phyloP scores from a whole-genome alignment of 2,113 vertebrate species.

The Heterochromis multidens region DNA sequence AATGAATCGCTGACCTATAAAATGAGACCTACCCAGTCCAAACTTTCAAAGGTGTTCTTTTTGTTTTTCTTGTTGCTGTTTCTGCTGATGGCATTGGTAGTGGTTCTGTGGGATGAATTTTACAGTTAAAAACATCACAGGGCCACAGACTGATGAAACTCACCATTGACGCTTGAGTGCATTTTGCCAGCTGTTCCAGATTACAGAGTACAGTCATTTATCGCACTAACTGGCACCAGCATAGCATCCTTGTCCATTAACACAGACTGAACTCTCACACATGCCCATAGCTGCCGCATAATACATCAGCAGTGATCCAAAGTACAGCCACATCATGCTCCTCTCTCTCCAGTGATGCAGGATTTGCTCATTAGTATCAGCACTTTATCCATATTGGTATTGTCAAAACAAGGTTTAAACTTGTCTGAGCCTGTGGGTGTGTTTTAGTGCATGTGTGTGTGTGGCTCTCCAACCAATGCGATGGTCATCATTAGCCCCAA shows the following conservation, averaged over 20 bases:
- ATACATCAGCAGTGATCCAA: slow-evolving; percentile 27
- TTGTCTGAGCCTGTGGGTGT: slow-evolving; percentile 7
- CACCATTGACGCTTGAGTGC: slow-evolving; percentile 17
- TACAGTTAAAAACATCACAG: slow-evolving; percentile 3
- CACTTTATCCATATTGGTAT: slow-evolving; percentile 9
- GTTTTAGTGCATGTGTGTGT: background rate
- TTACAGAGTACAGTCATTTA: slow-evolving; percentile 49
- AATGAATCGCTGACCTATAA: slow-evolving; percentile 18
- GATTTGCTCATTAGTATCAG: slow-evolving; percentile 21
- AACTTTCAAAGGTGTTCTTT: slow-evolving; percentile 34
- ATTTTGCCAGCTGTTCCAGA: slow-evolving; percentile 55
- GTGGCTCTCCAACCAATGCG: background rate
- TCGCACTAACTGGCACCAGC: slow-evolving; percentile 18
- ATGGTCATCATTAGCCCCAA: slow-evolving; percentile 43
- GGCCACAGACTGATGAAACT: slow-evolving; percentile 37
- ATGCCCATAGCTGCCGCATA: slow-evolving; percentile 1
- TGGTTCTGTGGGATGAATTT: slow-evolving; percentile 19
- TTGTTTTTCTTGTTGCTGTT: background rate
- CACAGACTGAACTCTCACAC: slow-evolving; percentile 13
- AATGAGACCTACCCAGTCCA: background rate
- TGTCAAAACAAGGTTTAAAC: slow-evolving; percentile 42
- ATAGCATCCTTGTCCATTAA: slow-evolving; percentile 55
- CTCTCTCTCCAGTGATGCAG: slow-evolving; percentile 4
- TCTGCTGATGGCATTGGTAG: slow-evolving; percentile 15
- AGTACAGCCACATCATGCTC: slow-evolving; percentile 16